Percentiles rank a stretch among this genome's conserved stretches.
Evolutionary conservation across 2,888 invertebrate genomes (phyloP).

Genomic region (Steromphala cineraria): DNA sequence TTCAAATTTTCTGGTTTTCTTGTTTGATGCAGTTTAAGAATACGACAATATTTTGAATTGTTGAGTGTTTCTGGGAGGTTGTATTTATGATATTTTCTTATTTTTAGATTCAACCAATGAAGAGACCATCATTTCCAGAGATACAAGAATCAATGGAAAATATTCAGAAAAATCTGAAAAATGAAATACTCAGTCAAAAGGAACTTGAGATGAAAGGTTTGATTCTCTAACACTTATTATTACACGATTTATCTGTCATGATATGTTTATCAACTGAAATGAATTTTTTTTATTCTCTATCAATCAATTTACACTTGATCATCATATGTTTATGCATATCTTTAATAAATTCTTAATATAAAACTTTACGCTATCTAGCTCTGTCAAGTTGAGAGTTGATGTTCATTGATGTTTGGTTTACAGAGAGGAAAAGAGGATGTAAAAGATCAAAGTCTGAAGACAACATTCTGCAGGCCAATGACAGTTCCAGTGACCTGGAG

Average conservation of each 20-base stretch:
- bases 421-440: conserved; percentile 33
- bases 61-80: no score
- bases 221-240: background rate
- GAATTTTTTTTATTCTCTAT: no score
- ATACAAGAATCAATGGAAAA: conserved; percentile 81
- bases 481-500: conserved; percentile 38
- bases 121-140: conserved; percentile 89
- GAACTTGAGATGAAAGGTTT: conserved; percentile 33
- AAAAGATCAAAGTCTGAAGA: conserved; percentile 68
- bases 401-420: background rate
- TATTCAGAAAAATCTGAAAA: conserved; percentile 66
- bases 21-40: no score
- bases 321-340: no score
- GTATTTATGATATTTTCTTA: conserved; percentile 10
- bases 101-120: conserved; percentile 90
- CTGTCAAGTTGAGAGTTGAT: no score
- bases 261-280: background rate
- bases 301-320: no score
- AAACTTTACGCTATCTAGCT: no score
- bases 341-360: no score
- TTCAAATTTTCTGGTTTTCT: no score
- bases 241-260: background rate
- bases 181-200: conserved; percentile 40
- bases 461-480: conserved; percentile 64
- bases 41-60: no score